Percentiles rank a stretch among this genome's conserved stretches.
Conservation (phyloP, 2,113 vertebrate species). For the Cephalopholis sonnerati region DNA sequence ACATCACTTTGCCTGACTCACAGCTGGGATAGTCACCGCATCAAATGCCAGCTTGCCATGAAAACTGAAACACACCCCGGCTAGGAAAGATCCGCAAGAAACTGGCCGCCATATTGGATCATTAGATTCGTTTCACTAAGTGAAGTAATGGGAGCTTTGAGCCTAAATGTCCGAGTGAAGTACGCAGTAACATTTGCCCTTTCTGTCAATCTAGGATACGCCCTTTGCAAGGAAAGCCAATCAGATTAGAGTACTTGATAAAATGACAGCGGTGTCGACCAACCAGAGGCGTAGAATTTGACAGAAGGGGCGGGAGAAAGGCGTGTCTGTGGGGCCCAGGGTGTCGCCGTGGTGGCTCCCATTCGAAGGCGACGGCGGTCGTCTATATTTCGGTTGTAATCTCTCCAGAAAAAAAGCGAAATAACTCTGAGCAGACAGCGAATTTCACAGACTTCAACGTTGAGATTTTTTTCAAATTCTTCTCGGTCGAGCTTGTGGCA, state of each 20-base stretch:
- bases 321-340: conserved; percentile 72
- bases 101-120: conserved; percentile 78
- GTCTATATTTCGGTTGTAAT: conserved; percentile 80
- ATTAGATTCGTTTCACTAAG: background rate
- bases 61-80: conserved; percentile 58
- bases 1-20: conserved; percentile 83
- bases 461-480: conserved; percentile 31
- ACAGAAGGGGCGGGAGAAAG: conserved; percentile 71
- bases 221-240: conserved; percentile 70
- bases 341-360: conserved; percentile 85
- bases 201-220: conserved; percentile 59
- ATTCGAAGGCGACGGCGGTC: conserved; percentile 89
- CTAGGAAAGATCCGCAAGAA: conserved; percentile 49
- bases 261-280: conserved; percentile 36
- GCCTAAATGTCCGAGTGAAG: conserved; percentile 70
- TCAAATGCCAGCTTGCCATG: conserved; percentile 68
- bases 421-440: conserved; percentile 38
- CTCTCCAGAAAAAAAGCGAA: conserved; percentile 45
- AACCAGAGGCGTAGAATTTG: conserved; percentile 50
- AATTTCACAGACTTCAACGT: conserved; percentile 43
- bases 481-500: conserved; percentile 53
- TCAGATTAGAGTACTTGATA: background rate
- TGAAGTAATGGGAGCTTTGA: conserved; percentile 27
- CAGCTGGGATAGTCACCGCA: conserved; percentile 79
- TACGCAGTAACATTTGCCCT: conserved; percentile 72